Evolutionary conservation across 1,140 invertebrate species (phyloP), one percentile per base, ranked within the genome.

Genomic region (Gonatopus flavifemur): DNA sequence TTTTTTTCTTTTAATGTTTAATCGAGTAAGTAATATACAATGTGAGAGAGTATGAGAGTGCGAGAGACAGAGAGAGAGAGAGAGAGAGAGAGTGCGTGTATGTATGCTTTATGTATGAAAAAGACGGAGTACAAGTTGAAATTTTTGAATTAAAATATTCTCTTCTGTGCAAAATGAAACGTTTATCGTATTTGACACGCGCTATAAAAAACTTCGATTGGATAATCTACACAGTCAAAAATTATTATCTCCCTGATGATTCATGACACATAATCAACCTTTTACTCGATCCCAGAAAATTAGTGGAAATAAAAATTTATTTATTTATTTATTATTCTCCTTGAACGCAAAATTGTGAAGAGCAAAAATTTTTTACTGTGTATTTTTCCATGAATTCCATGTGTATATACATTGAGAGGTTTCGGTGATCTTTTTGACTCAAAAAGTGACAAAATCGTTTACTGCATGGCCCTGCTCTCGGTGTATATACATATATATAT

Each of bases 71-170:
- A 32, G 24, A 39, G 35, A 16, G 35, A 39, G 42, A 21, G 53
- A 46, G 16, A 53, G 40, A 10, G 38, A 45, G 42, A 49, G 49
- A 47, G n/a, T 36, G 49, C 13, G 22, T 31, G 12, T 37, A 33
- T 42, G 37, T 47, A 55, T 61, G 54, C 58, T 69, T 57, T 52
- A 59, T 68, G 64, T 64, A 70, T 69, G 64, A 66, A 60, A 61
- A 55, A 62, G 39, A 52, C 50, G 41, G 31, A 32, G 32, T 45
- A 21, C 13, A 13, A 31, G 25, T 20, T 39, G 22, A 18, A 30
- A 25, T 25, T 10, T 36, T 22, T 18, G 6, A n/a, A 13, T 15
- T 22, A 22, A 20, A 25, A 36, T 47, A 22, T 15, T 46, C 32
- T 13, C 24, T 22, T 43, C 9, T 20, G 22, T 31, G 9, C 33